Conservation (phyloP, 2,113 vertebrate species). For the Atlantisia rogersi region DNA sequence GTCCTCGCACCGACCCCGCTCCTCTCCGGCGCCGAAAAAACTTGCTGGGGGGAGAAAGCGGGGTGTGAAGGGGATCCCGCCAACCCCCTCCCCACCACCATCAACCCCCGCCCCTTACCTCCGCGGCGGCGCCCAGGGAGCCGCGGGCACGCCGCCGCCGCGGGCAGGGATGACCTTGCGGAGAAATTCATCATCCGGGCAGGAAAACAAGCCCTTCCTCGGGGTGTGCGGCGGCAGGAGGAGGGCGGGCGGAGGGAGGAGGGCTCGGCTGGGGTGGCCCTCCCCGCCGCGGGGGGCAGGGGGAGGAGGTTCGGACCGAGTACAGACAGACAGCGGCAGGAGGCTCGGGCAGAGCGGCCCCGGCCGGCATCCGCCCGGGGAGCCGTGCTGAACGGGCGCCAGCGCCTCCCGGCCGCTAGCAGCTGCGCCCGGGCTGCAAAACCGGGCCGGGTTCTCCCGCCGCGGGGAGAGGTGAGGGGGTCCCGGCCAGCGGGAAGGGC, state of each 20-base stretch:
- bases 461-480: neutral
- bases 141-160: neutral
- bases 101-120: neutral
- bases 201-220: neutral
- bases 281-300: neutral
- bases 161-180: conserved; percentile 74
- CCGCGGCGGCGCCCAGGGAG: neutral
- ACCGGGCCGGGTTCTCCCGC: neutral
- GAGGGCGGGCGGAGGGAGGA: neutral
- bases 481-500: neutral
- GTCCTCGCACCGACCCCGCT: neutral
- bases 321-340: neutral
- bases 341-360: neutral
- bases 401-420: neutral
- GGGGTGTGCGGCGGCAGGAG: neutral
- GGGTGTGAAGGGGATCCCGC: neutral
- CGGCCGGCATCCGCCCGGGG: neutral
- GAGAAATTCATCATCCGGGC: conserved; percentile 62
- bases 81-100: neutral
- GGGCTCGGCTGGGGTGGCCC: neutral
- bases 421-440: neutral
- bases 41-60: no score
- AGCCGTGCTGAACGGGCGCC: neutral
- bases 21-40: neutral
- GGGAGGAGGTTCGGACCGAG: neutral